Evolutionary conservation across 2,797 vertebrate species (phyloP), one percentile per base, ranked within the genome.

Genomic region (Pseudomugil gertrudae): DNA sequence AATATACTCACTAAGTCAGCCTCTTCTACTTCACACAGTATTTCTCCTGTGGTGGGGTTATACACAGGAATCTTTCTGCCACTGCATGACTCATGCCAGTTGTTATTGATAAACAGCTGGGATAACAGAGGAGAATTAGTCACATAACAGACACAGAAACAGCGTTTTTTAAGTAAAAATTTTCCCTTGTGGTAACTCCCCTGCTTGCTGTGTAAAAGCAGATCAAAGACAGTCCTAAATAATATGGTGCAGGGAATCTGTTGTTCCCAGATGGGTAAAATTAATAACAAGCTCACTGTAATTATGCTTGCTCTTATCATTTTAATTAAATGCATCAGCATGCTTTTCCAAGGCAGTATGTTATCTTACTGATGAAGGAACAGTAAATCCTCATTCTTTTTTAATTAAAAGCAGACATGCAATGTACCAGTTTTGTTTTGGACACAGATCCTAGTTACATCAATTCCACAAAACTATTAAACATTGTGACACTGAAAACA

Each of bases 81-180:
- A 57, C 93, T 95, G 70, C 87, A 56, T 0, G 96, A 95, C 55
- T 93, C 63, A 24, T 94, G 93, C 96, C 96, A 97, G 63, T 96
- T 94, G 24, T 97, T 96, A 79, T 94, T 93, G 83, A 96, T 96
- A 80, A 97, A 97, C 85, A 97, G 92, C 96, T 96, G 81, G 26
- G 24, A 70, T 2, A 8, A n/a, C 43, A 23, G 43, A 23, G n/a
- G n/a, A 4, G n/a, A 47, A 21, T 47, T 47, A 9, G 43, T 21
- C 3, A 47, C 9, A 21, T 21, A 47, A 9, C n/a, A 47, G 7
- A 47, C n/a, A 21, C 2, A 47, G 15, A 40, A 17, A 21, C n/a
- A 1, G 4, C 9, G 8, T 21, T 52, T 24, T 60, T 54, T 5
- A 36, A 15, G 36, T 38, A 38, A 1, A 38, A 5, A 14, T 40